Evolutionary conservation across 1,140 invertebrate species (phyloP).

Genomic region (Tenebrio molitor): DNA sequence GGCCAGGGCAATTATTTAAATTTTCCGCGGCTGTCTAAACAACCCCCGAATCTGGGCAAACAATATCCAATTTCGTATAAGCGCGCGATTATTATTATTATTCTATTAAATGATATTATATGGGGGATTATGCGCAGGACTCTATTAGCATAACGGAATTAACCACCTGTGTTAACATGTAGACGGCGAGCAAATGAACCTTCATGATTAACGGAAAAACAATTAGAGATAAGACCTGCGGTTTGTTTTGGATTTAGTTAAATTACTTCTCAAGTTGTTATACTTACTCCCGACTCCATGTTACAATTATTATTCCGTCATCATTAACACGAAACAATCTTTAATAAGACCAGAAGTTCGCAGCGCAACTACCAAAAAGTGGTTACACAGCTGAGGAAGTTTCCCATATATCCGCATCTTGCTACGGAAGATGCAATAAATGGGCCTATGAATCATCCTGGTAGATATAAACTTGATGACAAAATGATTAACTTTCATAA

Average conservation of each 20-base stretch:
- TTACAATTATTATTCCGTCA: background rate
- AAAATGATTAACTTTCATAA: constrained; percentile 35
- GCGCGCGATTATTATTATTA: constrained; percentile 8
- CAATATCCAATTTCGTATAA: constrained; percentile 9
- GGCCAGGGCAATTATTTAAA: constrained; percentile 10
- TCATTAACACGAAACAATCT: background rate
- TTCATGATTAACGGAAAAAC: background rate
- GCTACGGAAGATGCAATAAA: constrained; percentile 18
- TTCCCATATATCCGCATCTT: constrained; percentile 3
- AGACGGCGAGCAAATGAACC: background rate
- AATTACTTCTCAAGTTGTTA: background rate
- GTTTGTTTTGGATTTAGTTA: constrained; percentile 1
- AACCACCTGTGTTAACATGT: constrained; percentile 5
- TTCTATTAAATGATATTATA: constrained; percentile 28
- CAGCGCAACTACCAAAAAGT: background rate
- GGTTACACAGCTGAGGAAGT: constrained; percentile 11
- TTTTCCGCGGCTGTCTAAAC: background rate
- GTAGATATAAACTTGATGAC: constrained; percentile 36
- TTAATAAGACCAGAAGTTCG: background rate
- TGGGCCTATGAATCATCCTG: constrained; percentile 21
- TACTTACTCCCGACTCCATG: background rate
- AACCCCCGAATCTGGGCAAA: background rate
- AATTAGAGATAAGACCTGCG: background rate
- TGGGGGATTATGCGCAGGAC: constrained; percentile 18
- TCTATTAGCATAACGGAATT: constrained; percentile 10